Evolutionary conservation across 2,113 vertebrate species (phyloP).

Genomic region (Ciconia maguari): DNA sequence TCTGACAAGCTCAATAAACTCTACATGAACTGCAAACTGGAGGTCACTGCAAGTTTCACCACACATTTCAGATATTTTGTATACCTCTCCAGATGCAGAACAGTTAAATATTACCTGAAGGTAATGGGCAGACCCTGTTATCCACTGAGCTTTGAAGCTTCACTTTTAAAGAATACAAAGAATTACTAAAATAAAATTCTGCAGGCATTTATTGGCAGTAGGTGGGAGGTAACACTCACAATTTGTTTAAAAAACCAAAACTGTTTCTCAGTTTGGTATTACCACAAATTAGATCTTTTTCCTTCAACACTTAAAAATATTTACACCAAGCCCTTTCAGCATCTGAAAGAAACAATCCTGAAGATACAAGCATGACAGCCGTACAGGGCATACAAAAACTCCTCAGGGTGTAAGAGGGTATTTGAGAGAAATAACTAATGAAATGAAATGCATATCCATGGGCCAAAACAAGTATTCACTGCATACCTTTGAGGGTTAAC

Average conservation of each 20-base stretch:
- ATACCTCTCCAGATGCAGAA: neutral
- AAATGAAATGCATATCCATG: neutral
- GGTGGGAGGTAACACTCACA: neutral
- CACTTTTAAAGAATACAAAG: neutral
- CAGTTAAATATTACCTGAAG: neutral
- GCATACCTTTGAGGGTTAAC: neutral
- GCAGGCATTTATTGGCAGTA: neutral
- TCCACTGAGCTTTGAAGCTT: neutral
- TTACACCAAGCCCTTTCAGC: neutral
- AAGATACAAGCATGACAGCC: accelerated
- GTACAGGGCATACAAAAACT: neutral
- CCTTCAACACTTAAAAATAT: neutral
- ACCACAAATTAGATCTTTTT: neutral
- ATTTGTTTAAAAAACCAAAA: neutral
- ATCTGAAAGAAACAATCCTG: neutral
- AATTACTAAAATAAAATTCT: neutral
- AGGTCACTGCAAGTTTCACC: neutral
- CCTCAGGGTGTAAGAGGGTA: neutral
- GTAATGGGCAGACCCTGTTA: neutral
- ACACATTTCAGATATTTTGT: neutral
- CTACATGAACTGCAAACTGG: neutral
- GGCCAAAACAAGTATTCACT: neutral
- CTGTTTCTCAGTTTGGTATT: neutral
- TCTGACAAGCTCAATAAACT: neutral
- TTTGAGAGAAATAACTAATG: neutral